phyloP scores from a whole-genome alignment of 2,797 vertebrate species.

The Myotis planiceps region DNA sequence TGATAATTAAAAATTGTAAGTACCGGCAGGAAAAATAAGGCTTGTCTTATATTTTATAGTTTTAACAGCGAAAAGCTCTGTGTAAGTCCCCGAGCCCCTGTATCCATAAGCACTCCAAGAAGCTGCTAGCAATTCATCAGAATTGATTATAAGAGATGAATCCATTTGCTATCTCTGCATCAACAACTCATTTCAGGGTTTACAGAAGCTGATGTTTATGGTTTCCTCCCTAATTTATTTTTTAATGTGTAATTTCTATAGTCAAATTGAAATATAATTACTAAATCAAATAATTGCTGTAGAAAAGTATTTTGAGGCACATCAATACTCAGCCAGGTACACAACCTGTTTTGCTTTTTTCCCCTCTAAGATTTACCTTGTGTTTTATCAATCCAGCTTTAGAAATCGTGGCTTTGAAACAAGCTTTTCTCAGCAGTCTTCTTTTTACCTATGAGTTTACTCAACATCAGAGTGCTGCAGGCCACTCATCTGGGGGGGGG shows the following conservation, averaged over 20 bases:
- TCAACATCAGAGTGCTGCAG: constrained; percentile 14
- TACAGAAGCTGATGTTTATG: neutral
- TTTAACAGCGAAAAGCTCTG: neutral
- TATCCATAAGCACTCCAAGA: neutral
- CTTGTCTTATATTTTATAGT: neutral
- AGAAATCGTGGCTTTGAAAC: constrained; percentile 36
- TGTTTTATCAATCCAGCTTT: constrained; percentile 20
- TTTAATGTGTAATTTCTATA: constrained; percentile 36
- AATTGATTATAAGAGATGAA: constrained; percentile 1
- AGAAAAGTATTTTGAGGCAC: constrained; percentile 50
- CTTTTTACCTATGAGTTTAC: constrained; percentile 30
- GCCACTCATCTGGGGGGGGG: neutral
- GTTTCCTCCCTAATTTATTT: constrained; percentile 48
- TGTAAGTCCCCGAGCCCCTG: neutral
- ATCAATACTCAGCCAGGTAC: neutral
- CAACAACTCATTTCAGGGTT: constrained; percentile 26
- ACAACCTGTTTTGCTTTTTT: neutral
- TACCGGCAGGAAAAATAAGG: neutral
- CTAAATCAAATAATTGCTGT: constrained; percentile 15
- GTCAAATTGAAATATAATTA: constrained; percentile 60
- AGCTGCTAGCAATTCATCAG: neutral
- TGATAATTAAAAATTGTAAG: constrained; percentile 29
- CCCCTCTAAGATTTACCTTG: neutral
- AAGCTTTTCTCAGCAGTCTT: constrained; percentile 23
- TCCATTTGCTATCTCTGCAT: constrained; percentile 11